phyloP scores from a whole-genome alignment of 2,888 invertebrate genomes.

The Phoronis australis region DNA sequence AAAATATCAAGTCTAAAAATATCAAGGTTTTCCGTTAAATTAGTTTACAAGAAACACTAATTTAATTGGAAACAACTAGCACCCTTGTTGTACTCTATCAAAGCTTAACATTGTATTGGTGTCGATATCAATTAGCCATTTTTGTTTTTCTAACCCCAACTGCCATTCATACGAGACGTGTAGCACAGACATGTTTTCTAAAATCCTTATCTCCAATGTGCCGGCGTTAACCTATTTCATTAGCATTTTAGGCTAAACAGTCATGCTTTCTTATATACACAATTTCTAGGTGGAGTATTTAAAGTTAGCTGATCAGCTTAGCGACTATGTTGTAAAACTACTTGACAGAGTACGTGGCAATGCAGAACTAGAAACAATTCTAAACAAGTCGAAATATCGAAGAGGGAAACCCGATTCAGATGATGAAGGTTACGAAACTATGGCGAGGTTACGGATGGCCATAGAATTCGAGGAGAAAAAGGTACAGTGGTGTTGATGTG shows the following conservation, averaged over 20 bases:
- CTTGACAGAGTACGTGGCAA: slow-evolving; percentile 45
- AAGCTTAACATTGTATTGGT: too few species aligned
- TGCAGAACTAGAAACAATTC: slow-evolving; percentile 44
- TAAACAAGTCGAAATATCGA: slow-evolving; percentile 45
- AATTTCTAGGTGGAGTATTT: slow-evolving; percentile 41
- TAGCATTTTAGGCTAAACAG: too few species aligned
- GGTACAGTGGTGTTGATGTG: too few species aligned
- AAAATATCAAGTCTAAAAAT: not conserved
- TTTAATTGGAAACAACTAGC: not conserved
- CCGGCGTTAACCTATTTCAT: too few species aligned
- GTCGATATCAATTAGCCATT: too few species aligned
- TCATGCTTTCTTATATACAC: too few species aligned
- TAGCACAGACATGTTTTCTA: too few species aligned
- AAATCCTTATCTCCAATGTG: too few species aligned
- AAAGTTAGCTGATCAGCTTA: slow-evolving; percentile 38
- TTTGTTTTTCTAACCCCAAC: too few species aligned
- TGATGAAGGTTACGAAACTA: slow-evolving; percentile 31
- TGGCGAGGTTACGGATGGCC: slow-evolving; percentile 45
- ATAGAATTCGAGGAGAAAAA: slow-evolving; percentile 46
- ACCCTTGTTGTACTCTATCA: too few species aligned
- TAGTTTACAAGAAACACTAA: not conserved
- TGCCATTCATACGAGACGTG: too few species aligned
- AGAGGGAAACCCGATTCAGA: slow-evolving; percentile 31
- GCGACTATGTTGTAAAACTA: slow-evolving; percentile 45
- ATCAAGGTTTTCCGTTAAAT: too few species aligned